Evolutionary conservation across 1,140 invertebrate species (phyloP).

Genomic region (Drosophila miranda): DNA sequence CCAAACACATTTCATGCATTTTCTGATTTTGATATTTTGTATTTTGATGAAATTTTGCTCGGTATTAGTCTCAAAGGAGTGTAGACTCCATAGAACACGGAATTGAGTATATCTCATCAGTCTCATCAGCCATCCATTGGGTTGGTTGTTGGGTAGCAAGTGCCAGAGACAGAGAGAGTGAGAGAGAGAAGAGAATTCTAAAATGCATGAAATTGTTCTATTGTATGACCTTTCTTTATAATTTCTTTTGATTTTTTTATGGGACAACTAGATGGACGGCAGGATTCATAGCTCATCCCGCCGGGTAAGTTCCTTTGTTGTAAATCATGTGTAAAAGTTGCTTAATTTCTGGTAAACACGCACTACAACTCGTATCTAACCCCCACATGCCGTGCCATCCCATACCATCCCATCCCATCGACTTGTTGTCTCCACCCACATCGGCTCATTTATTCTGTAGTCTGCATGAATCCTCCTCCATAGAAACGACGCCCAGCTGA

Average conservation of each 20-base stretch:
- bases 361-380: constrained; percentile 6
- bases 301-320: constrained; percentile 82
- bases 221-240: constrained; percentile 81
- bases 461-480: constrained; percentile 21
- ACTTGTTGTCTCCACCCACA: not conserved
- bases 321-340: constrained; percentile 57
- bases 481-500: constrained; percentile 5
- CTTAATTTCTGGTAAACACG: constrained; percentile 27
- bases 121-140: not conserved
- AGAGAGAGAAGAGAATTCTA: constrained; percentile 48
- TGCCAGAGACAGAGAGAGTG: not conserved
- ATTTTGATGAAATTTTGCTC: not conserved
- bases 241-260: constrained; percentile 83
- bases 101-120: not conserved
- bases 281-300: constrained; percentile 83
- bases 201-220: constrained; percentile 78
- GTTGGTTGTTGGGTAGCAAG: not conserved
- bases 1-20: constrained; percentile 48
- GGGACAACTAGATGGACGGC: constrained; percentile 83
- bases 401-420: too few relatives aligned
- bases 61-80: not conserved
- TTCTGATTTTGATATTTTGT: constrained; percentile 7
- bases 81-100: not conserved
- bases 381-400: constrained; percentile 7
- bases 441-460: constrained; percentile 17